A percentile compares a stretch with the other conserved stretches of the same genome.
Evolutionary conservation across 1,140 invertebrate genomes (phyloP).

Genomic region (Drosophila leontia): DNA sequence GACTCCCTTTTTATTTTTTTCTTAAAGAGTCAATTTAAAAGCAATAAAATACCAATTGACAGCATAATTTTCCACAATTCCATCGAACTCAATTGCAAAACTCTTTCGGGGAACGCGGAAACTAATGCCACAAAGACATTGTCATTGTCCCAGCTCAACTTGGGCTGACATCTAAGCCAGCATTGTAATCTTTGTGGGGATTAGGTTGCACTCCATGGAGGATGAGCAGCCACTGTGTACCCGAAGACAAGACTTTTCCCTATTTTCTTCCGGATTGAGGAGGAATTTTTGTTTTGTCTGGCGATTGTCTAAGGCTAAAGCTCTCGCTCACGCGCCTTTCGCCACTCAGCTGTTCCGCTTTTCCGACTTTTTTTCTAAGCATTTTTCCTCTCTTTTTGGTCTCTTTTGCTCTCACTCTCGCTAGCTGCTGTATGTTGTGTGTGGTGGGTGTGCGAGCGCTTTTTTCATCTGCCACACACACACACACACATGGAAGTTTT

Average conservation of each 20-base stretch:
- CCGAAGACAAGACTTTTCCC: conserved; percentile 34
- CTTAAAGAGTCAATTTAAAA: conserved; percentile 68
- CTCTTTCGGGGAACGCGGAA: conserved; percentile 14
- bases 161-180: conserved; percentile 48
- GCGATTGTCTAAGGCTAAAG: conserved; percentile 67
- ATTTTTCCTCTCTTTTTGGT: conserved; percentile 6
- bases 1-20: conserved; percentile 2
- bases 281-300: conserved; percentile 45
- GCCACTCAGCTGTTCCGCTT: conserved; percentile 44
- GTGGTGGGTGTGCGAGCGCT: conserved; percentile 38
- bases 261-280: conserved; percentile 58
- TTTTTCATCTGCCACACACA: conserved; percentile 74
- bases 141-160: conserved; percentile 28
- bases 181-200: conserved; percentile 45
- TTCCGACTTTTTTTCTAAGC: conserved; percentile 65
- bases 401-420: conserved; percentile 10
- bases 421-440: conserved; percentile 1
- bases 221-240: conserved; percentile 62
- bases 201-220: conserved; percentile 61
- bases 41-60: conserved; percentile 78
- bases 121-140: conserved; percentile 13
- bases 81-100: conserved; percentile 64
- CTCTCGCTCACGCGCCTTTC: conserved; percentile 65
- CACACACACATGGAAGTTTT: conserved; percentile 38
- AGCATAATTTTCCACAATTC: conserved; percentile 63